phyloP scores from a whole-genome alignment of 2,888 invertebrate genomes.

The Pyrochroa serraticornis region DNA sequence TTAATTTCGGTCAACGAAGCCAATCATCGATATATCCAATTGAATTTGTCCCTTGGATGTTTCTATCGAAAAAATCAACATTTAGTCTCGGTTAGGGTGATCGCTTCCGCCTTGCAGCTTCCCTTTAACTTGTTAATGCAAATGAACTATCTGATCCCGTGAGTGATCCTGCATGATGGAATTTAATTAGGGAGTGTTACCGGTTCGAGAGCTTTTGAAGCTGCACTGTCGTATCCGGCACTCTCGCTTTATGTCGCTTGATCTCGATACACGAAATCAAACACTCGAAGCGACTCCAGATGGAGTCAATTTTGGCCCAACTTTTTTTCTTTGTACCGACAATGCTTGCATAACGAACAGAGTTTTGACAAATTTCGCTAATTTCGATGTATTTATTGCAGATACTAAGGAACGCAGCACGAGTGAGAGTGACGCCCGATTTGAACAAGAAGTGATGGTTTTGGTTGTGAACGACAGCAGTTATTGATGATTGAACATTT shows the following conservation, averaged over 20 bases:
- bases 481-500: conserved; percentile 29
- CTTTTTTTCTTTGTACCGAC: conserved; percentile 29
- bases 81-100: neutral
- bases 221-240: conserved; percentile 25
- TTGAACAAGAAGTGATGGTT: conserved; percentile 34
- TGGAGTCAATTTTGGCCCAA: conserved; percentile 9
- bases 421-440: conserved; percentile 35
- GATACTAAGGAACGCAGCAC: conserved; percentile 17
- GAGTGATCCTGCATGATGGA: conserved; percentile 38
- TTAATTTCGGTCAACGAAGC: conserved; percentile 16
- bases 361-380: neutral
- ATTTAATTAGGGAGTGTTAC: conserved; percentile 37
- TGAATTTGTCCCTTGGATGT: conserved; percentile 4
- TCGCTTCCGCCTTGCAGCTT: conserved; percentile 1
- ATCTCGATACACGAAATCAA: conserved; percentile 23
- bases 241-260: conserved; percentile 14
- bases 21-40: too few relatives aligned
- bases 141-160: conserved; percentile 39
- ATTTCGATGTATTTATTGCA: conserved; percentile 16
- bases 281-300: conserved; percentile 19
- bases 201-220: conserved; percentile 35
- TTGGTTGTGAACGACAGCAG: conserved; percentile 27
- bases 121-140: conserved; percentile 39
- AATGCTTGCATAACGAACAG: conserved; percentile 9
- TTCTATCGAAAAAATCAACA: conserved; percentile 12